A percentile compares a stretch with the other conserved stretches of the same genome.
These are phyloP conservation scores for Trachelipus rathkii DNA, from an alignment of 1,140 invertebrate genomes.

Conservation along the genomic window DNA sequence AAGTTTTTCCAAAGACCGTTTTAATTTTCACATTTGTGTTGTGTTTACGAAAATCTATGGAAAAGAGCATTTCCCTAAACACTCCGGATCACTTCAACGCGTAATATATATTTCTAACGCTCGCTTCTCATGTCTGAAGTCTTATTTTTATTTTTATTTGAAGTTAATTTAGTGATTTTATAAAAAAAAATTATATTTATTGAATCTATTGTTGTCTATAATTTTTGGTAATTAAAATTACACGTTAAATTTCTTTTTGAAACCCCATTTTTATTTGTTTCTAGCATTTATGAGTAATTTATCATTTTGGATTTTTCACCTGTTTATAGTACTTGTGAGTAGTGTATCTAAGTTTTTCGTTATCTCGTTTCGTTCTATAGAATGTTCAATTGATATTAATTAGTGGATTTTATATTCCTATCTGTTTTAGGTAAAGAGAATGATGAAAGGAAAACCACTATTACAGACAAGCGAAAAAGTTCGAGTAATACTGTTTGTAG, in stretches of 20 bases:
- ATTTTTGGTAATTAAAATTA: neutral
- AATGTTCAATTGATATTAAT: no score
- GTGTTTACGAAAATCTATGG: constrained; percentile 57
- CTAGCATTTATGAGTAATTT: no score
- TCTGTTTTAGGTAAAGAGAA: no score
- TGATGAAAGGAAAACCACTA: no score
- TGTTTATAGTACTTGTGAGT: no score
- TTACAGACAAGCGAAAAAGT: no score
- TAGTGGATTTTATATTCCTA: no score
- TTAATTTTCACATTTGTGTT: constrained; percentile 54
- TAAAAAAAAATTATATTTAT: neutral
- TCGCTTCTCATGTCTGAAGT: neutral
- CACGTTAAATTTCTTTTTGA: neutral
- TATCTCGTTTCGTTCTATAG: no score
- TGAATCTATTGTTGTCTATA: neutral
- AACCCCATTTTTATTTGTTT: no score
- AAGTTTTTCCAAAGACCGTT: constrained; percentile 44
- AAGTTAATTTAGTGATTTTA: constrained; percentile 4
- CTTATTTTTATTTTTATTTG: neutral
- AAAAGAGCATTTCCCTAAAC: constrained; percentile 58
- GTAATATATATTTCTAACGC: neutral
- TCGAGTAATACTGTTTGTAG: no score
- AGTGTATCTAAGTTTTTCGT: no score
- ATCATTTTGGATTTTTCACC: no score
- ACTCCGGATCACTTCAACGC: constrained; percentile 50